Percentiles rank a stretch among this genome's conserved stretches.
Evolutionary conservation across 2,797 vertebrate genomes (phyloP).

Genomic region (Myotis vivesi): DNA sequence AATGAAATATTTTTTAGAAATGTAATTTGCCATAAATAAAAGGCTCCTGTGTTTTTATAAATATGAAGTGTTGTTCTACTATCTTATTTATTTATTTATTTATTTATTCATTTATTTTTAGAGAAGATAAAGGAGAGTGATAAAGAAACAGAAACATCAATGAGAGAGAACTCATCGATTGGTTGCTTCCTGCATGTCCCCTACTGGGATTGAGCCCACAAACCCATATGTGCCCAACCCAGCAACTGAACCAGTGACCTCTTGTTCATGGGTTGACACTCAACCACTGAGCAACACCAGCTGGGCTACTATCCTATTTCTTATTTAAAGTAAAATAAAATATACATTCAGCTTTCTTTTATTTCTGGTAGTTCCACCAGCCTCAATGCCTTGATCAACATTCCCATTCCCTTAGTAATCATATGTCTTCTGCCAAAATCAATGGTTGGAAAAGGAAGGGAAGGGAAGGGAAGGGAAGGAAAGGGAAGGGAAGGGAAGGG

Average conservation of each 20-base stretch:
- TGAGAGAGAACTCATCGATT: too few relatives aligned
- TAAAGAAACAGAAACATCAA: too few relatives aligned
- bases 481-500: too few relatives aligned
- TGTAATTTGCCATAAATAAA: constrained; percentile 28
- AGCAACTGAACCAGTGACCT: too few relatives aligned
- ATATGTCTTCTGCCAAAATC: background rate
- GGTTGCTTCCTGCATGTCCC: too few relatives aligned
- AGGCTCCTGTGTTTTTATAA: background rate
- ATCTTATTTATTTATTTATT: background rate
- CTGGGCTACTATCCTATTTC: background rate
- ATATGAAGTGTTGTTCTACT: background rate
- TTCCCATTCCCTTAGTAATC: background rate
- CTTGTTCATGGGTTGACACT: too few relatives aligned
- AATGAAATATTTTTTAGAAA: constrained; percentile 30
- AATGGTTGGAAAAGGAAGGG: background rate
- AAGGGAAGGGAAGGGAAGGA: background rate
- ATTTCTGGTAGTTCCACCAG: background rate
- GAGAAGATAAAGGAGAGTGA: too few relatives aligned
- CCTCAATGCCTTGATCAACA: background rate
- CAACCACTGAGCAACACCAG: too few relatives aligned
- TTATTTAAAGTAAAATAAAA: constrained; percentile 19
- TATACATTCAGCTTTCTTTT: background rate
- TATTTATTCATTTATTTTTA: too few relatives aligned
- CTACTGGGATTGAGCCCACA: too few relatives aligned
- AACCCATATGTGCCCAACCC: too few relatives aligned